Percentiles rank a stretch among this genome's conserved stretches.
Evolutionary conservation across 2,113 vertebrate species (phyloP).

Genomic region (Monarcha castaneiventris): DNA sequence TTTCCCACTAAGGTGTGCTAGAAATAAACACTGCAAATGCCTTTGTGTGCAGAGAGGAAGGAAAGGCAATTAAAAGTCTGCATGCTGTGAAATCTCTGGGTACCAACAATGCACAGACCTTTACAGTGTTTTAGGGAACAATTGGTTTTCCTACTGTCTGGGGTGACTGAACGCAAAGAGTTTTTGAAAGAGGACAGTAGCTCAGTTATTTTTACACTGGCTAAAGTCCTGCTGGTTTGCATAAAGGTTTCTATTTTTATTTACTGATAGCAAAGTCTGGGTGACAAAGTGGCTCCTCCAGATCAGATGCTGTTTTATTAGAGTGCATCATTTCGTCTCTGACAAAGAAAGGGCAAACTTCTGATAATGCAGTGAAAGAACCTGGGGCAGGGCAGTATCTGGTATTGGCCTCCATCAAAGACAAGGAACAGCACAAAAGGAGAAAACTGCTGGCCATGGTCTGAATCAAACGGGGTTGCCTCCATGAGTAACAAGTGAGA

Average conservation of each 20-base stretch:
- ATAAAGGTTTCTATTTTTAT: neutral
- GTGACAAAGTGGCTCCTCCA: neutral
- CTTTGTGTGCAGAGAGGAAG: neutral
- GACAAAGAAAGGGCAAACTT: neutral
- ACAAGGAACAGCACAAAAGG: neutral
- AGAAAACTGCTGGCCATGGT: neutral
- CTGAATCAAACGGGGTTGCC: neutral
- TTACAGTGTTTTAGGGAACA: neutral
- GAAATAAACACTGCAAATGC: neutral
- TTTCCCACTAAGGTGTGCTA: neutral
- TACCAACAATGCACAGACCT: neutral
- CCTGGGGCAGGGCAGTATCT: neutral
- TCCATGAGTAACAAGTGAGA: neutral
- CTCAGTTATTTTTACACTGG: neutral
- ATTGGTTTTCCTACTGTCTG: neutral
- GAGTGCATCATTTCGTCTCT: accelerated
- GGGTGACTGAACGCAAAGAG: neutral
- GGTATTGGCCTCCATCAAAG: neutral
- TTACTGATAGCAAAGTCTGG: neutral
- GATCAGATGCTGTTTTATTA: neutral
- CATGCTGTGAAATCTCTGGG: slow-evolving; percentile 15
- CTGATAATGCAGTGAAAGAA: neutral
- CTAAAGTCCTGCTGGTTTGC: neutral
- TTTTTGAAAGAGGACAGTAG: neutral
- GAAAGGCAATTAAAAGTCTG: slow-evolving; percentile 22